Evolutionary conservation across 2,797 vertebrate genomes (phyloP).

Genomic region (Mareca penelope): DNA sequence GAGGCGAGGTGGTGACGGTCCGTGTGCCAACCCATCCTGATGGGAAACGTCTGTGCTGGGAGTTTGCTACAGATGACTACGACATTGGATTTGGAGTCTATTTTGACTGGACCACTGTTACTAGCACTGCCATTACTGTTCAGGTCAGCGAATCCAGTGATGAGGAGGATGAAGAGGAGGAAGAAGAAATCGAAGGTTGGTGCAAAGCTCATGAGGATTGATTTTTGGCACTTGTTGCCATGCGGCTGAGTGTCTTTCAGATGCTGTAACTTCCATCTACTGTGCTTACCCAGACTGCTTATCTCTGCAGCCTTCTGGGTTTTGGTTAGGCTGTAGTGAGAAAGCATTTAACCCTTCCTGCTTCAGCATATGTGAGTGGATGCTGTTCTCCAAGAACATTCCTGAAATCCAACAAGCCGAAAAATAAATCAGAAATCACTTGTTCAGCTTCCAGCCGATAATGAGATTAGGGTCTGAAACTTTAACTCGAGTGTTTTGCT

Average conservation of each 20-base stretch:
- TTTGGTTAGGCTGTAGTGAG: conserved; percentile 9
- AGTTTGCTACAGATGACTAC: conserved; percentile 95
- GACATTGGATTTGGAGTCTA: conserved; percentile 98
- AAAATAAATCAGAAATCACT: not conserved
- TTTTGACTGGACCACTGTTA: conserved; percentile 96
- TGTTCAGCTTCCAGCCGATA: not conserved
- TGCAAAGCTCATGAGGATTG: not conserved
- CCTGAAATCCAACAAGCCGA: not conserved
- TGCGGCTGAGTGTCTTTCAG: not conserved
- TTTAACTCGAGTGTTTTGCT: not conserved
- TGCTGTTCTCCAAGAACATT: not conserved
- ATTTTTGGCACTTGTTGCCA: not conserved
- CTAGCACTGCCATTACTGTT: conserved; percentile 92
- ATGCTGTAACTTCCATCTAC: not conserved
- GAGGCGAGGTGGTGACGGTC: conserved; percentile 96
- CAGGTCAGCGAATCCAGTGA: conserved; percentile 98
- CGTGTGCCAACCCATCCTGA: conserved; percentile 94
- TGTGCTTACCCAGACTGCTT: not conserved
- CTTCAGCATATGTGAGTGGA: not conserved
- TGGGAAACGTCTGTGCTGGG: conserved; percentile 95
- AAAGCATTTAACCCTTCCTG: conserved; percentile 6
- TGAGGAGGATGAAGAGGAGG: conserved; percentile 96
- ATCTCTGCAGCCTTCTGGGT: not conserved
- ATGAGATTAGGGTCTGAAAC: not conserved
- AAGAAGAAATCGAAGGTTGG: conserved; percentile 88